A percentile compares a stretch with the other conserved stretches of the same genome.
Conservation (phyloP, 2,888 invertebrate genomes). For the Cyrtodaria siliqua region DNA sequence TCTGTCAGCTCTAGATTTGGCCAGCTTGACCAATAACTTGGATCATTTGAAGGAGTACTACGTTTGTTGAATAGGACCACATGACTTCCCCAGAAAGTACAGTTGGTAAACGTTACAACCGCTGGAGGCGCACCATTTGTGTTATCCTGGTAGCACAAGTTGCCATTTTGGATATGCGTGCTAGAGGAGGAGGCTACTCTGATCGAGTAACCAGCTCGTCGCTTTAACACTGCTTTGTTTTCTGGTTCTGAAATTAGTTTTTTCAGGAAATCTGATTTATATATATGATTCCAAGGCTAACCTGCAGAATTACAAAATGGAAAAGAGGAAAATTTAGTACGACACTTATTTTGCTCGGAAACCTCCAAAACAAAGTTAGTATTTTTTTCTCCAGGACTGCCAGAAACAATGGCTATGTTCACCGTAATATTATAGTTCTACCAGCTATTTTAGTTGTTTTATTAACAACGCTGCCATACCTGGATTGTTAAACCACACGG, state of each 20-base stretch:
- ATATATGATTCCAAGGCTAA: too few species aligned
- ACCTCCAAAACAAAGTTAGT: too few species aligned
- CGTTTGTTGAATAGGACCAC: constrained; percentile 27
- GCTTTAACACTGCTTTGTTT: constrained; percentile 16
- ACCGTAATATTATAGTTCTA: too few species aligned
- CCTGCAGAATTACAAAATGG: too few species aligned
- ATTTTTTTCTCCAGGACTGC: too few species aligned
- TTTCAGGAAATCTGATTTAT: too few species aligned
- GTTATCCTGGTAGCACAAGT: constrained; percentile 11
- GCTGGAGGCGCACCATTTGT: not conserved
- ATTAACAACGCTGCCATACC: too few species aligned
- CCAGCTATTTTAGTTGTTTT: too few species aligned
- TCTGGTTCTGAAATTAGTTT: too few species aligned
- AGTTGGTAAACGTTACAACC: constrained; percentile 18
- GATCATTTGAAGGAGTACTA: not conserved
- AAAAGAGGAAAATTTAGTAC: too few species aligned
- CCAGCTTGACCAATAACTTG: constrained; percentile 20
- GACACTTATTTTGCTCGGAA: too few species aligned
- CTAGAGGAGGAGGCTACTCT: constrained; percentile 4
- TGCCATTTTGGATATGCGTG: not conserved
- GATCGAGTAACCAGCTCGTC: constrained; percentile 34
- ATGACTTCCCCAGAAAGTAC: constrained; percentile 26
- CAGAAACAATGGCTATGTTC: too few species aligned
- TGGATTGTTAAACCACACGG: constrained; percentile 32
- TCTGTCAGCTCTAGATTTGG: constrained; percentile 46